Evolutionary conservation across 2,888 invertebrate genomes (phyloP), one percentile per base, ranked within the genome.

Genomic region (Caenorhabditis imperialis): DNA sequence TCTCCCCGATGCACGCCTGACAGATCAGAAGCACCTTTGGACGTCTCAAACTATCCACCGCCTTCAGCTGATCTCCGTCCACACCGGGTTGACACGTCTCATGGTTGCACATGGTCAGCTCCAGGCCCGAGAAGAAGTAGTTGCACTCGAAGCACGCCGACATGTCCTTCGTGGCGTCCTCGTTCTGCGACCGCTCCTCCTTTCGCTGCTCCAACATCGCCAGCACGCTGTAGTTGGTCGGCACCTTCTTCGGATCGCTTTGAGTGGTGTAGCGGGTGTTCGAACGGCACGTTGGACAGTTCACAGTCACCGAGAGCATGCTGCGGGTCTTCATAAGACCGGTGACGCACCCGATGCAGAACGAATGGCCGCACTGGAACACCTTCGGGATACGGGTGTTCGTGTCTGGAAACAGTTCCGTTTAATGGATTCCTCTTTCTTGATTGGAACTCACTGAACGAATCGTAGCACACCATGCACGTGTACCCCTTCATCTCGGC

Each of bases 401-500:
- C 2, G 57, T 57, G 27, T 67, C 67, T 67, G 57, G 22, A 57
- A 57, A 16, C 22, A 8, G 20, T 4, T 30, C 25, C 3, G 18
- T 6, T 27, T 3, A 40, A 40, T 12, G n/a, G 16, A n/a, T n/a
- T n/a, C n/a, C n/a, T n/a, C n/a, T n/a, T n/a, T n/a, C n/a, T n/a
- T n/a, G n/a, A n/a, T n/a, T n/a, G n/a, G n/a, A 30, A 67, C 67
- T 45, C 8, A 67, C 67, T 67, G 23, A 50, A 67, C 3, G 51
- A 20, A 20, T 67, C 67, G 22, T 57, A 67, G 33, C 67, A 67
- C 4, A 67, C 55, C 27, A 40, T 44, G 12, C 67, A 67, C 14
- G 67, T 42, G 1, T 57, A 48, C 27, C 67, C 67, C 18, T 51
- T 67, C 67, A 67, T 67, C 18, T 67, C 67, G 7, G 57, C 20